Percentiles rank a stretch among this genome's conserved stretches.
phyloP scores from a whole-genome alignment of 2,888 invertebrate genomes.

The Julus scanicus region DNA sequence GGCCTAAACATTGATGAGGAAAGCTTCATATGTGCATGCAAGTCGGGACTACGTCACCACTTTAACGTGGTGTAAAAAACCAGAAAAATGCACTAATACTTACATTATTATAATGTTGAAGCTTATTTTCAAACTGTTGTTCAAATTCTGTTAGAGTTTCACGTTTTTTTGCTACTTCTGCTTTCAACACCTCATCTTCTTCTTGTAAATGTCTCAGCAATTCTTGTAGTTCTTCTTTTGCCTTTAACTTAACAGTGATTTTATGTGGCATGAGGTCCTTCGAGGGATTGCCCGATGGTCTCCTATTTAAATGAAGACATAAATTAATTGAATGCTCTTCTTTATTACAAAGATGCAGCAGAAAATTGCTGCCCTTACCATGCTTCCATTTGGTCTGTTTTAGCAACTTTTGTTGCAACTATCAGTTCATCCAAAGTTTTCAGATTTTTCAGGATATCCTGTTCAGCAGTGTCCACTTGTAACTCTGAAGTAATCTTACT shows the following conservation, averaged over 20 bases:
- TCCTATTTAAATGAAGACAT: constrained; percentile 51
- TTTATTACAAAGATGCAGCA: background rate
- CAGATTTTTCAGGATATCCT: background rate
- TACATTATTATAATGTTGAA: background rate
- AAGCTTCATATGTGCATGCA: no score
- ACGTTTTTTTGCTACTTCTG: background rate
- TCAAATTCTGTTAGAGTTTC: background rate
- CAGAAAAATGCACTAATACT: background rate
- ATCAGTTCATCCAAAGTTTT: constrained; percentile 3
- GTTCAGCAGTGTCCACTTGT: background rate
- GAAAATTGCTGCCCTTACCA: no score
- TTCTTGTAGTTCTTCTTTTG: constrained; percentile 40
- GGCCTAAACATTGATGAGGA: no score
- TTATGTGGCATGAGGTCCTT: constrained; percentile 51
- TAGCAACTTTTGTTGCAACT: background rate
- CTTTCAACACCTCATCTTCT: constrained; percentile 36
- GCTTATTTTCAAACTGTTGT: background rate
- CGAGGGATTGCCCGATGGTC: constrained; percentile 55
- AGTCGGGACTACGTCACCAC: no score
- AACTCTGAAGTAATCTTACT: background rate
- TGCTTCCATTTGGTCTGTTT: constrained; percentile 22
- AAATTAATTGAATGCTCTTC: no score
- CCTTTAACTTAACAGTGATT: constrained; percentile 49
- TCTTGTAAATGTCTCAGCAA: background rate
- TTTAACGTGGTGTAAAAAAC: no score